Base-by-base conservation (phyloP, 2,888 invertebrate species). In the Cepaea hortensis region DNA sequence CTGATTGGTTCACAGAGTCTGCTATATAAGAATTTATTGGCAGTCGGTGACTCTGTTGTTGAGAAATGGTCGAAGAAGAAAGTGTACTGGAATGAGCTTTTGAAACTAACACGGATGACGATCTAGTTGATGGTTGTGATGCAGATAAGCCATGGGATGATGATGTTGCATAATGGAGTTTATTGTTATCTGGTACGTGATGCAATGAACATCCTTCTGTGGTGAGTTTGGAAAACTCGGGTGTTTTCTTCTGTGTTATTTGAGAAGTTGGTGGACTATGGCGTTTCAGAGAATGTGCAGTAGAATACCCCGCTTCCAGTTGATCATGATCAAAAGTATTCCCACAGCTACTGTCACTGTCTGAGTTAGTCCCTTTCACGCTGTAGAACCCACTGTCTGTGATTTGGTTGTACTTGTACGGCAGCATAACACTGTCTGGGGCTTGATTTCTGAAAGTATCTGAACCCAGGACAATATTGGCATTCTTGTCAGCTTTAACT, bases 311-410 rank as follows among this genome's bases (percentile, higher is more conserved):
- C 61, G 75, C 55, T 35, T 85, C 81, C 55, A 81, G 62, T 9
- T 82, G 82, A 48, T 84, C 75, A 2, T 81, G 73, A 50, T 81
- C 70, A 35, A 80, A 72, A 23, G 62, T 88, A 15, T 88, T 72
- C 20, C 83, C 88, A 77, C 87, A 86, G 18, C 88, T 88, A 62
- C 87, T 88, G 79, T 89, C 88, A 61, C 88, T 88, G 86, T 88
- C 89, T n/a, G 88, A 89, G 80, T 87, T 88, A n/a, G 72, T 70
- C 55, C 88, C 88, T 79, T 86, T 85, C 20, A 87, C 89, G 70
- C 89, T 89, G 87, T 88, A 88, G 77, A 88, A 89, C 4, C 89
- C 89, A 73, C 89, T 89, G 84, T 89, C 89, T 23, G 88, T 87
- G 5, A 87, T 89, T 73, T 88, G 81, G 61, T 88, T 89, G 50